Percentiles rank a stretch among this genome's conserved stretches.
Evolutionary conservation across 2,888 invertebrate species (phyloP).

Genomic region (Macrophya alboannulata): DNA sequence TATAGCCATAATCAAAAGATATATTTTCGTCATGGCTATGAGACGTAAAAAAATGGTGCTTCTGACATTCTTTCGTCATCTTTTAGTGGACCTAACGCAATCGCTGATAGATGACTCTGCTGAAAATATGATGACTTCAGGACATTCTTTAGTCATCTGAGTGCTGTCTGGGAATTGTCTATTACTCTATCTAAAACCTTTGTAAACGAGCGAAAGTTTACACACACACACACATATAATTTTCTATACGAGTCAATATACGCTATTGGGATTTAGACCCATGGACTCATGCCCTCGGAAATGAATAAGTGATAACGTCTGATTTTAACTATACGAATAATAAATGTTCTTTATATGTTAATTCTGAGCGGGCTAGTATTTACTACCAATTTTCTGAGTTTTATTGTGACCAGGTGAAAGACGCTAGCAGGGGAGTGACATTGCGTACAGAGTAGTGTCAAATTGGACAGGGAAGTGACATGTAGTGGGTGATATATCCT

Average conservation of each 20-base stretch:
- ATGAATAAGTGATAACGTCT: not conserved
- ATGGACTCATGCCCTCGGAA: not conserved
- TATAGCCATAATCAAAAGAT: too few relatives aligned
- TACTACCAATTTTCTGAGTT: constrained; percentile 6
- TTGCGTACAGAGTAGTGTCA: not conserved
- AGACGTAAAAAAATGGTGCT: too few relatives aligned
- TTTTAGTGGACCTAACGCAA: too few relatives aligned
- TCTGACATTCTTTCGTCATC: too few relatives aligned
- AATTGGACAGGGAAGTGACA: constrained; percentile 5
- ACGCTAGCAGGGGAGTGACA: constrained; percentile 6
- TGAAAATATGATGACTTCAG: too few relatives aligned
- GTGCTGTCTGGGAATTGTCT: too few relatives aligned
- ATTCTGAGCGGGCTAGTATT: constrained; percentile 8
- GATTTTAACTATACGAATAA: not conserved
- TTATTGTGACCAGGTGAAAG: constrained; percentile 6
- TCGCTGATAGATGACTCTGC: too few relatives aligned
- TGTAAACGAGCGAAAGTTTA: too few relatives aligned
- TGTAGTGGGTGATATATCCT: not conserved
- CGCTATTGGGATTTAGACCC: constrained; percentile 4
- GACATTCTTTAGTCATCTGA: too few relatives aligned
- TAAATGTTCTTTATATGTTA: constrained; percentile 13
- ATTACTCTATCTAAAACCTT: too few relatives aligned
- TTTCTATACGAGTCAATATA: constrained; percentile 9
- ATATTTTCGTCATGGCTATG: too few relatives aligned
- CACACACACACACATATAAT: too few relatives aligned